phyloP scores from a whole-genome alignment of 1,140 invertebrate species.

The Chironomus tepperi region DNA sequence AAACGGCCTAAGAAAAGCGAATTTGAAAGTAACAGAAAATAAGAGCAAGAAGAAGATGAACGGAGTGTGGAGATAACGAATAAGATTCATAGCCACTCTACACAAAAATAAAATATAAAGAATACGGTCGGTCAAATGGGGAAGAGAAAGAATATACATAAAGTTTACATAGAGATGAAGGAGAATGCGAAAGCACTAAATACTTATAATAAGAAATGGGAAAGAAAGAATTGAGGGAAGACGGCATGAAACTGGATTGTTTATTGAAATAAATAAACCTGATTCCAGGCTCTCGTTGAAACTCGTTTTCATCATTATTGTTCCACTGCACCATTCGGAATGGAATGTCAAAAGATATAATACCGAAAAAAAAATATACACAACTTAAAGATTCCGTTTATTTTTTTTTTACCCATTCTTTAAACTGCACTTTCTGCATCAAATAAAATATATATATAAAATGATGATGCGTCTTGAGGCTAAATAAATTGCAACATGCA shows the following conservation, averaged over 20 bases:
- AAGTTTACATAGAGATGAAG: not conserved
- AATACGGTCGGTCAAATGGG: not conserved
- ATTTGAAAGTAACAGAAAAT: conserved; percentile 14
- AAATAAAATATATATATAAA: too few species aligned
- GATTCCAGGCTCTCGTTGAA: conserved; percentile 5
- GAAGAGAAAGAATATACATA: too few species aligned
- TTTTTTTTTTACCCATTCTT: not conserved
- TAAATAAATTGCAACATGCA: too few species aligned
- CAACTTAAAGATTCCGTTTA: not conserved
- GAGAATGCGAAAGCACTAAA: conserved; percentile 12
- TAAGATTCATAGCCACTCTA: not conserved
- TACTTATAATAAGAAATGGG: not conserved
- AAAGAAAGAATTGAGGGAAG: not conserved
- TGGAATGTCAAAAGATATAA: not conserved
- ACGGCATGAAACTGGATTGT: conserved; percentile 11
- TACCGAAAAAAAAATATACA: not conserved
- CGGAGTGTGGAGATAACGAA: not conserved
- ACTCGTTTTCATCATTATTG: conserved; percentile 13
- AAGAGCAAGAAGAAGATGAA: not conserved
- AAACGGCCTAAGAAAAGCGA: conserved; percentile 11
- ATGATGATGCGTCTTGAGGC: too few species aligned
- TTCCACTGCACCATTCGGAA: conserved; percentile 2
- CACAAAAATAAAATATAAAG: not conserved
- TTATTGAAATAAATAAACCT: conserved; percentile 11
- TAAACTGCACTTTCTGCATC: not conserved